Base-by-base conservation (phyloP, 2,888 invertebrate genomes). In the Eupithecia centaureata region DNA sequence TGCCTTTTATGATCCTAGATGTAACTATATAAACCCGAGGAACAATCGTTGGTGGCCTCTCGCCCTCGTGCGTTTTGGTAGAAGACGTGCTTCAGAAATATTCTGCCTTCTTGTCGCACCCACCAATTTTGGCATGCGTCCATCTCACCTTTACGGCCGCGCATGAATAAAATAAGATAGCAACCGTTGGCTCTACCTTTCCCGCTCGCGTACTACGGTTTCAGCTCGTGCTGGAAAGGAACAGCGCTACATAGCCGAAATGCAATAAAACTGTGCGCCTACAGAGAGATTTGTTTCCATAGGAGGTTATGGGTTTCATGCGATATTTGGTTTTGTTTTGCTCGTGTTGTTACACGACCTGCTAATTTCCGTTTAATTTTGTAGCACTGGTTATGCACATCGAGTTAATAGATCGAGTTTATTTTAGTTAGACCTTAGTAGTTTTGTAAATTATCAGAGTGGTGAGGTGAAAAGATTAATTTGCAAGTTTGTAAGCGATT, bases 101-200 rank as follows among this genome's bases (percentile, higher is more conserved):
- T 75, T 69, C 67, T 71, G 82, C 78, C 77, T 90, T 89, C 82
- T 81, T 82, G 79, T 86, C 85, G 81, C 79, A 78, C 87, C 63
- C 81, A 77, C 82, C 72, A 78, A 78, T 75, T 76, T 77, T 76
- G 76, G 71, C 77, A 77, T 87, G 80, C 79, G 75, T 74, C 88
- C 81, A 81, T 90, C 87, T 86, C 76, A 67, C 67, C 69, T 70
- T 72, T 70, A 68, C 86, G 75, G 80, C 75, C 70, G 77, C 85
- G 84, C 86, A 87, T 90, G 86, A 90, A 90, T 89, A 90, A 90
- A 88, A 87, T 86, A 89, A 86, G 87, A 86, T 79, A 80, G 84
- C 80, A 81, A 82, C 79, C 81, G 81, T 82, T 81, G 80, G 77
- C 78, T 77, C 82, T 85, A 83, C 77, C 87, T 79, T 80, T 88